Conservation (phyloP, 2,888 invertebrate genomes). For the Meteorus cinctellus region DNA sequence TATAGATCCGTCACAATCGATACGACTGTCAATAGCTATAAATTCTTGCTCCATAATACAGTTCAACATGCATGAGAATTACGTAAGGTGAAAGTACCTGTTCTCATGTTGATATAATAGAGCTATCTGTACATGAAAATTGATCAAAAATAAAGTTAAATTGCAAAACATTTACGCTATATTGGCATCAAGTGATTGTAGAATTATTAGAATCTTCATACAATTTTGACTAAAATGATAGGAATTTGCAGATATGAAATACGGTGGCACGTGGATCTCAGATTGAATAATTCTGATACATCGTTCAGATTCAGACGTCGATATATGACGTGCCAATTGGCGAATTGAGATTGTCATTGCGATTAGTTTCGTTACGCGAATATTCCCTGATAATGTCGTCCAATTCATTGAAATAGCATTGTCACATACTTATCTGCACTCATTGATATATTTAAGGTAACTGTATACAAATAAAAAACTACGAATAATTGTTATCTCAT, state of each 20-base stretch:
- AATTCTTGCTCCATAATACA: conserved; percentile 29
- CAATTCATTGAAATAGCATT: conserved; percentile 6
- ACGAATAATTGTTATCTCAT: neutral
- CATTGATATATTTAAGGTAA: neutral
- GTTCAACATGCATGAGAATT: conserved; percentile 26
- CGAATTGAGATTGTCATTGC: neutral
- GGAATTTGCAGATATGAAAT: conserved; percentile 6
- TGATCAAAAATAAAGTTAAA: neutral
- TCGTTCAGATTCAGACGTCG: neutral
- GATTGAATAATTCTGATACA: neutral
- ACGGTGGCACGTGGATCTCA: neutral
- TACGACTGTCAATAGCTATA: conserved; percentile 27
- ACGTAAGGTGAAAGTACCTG: conserved; percentile 36
- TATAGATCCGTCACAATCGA: conserved; percentile 31
- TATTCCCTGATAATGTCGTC: neutral
- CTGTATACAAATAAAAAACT: neutral
- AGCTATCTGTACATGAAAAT: neutral
- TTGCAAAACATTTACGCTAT: neutral
- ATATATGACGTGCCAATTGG: neutral
- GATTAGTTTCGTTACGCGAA: neutral
- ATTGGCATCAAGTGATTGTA: neutral
- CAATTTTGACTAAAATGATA: neutral
- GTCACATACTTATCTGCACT: neutral
- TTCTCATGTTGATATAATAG: conserved; percentile 4
- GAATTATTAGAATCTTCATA: neutral